Evolutionary conservation across 2,113 vertebrate genomes (phyloP).

Genomic region (Pseudopodoces humilis): DNA sequence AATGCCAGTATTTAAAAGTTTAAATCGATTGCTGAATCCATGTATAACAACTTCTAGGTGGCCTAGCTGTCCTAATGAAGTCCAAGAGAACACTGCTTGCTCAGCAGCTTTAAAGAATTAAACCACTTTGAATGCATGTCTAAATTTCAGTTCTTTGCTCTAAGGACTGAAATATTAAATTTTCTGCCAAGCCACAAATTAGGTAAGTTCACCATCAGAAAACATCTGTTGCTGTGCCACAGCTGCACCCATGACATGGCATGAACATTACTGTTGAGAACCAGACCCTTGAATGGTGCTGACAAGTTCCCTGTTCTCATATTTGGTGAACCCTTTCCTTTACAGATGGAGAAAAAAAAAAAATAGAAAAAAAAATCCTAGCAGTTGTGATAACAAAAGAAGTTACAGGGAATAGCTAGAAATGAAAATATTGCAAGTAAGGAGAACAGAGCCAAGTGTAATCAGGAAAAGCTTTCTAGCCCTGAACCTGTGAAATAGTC

Average conservation of each 20-base stretch:
- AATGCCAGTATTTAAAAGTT: neutral
- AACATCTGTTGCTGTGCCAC: neutral
- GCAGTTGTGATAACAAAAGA: neutral
- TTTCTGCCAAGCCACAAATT: conserved; percentile 24
- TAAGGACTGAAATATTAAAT: neutral
- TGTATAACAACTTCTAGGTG: neutral
- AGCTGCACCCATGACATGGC: neutral
- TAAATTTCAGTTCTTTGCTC: conserved; percentile 2
- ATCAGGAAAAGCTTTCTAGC: conserved; percentile 19
- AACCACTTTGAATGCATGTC: neutral
- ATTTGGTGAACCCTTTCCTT: neutral
- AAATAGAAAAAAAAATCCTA: neutral
- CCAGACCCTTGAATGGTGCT: neutral
- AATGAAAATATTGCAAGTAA: neutral
- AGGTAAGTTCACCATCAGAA: neutral
- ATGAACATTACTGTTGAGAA: neutral
- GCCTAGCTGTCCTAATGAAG: neutral
- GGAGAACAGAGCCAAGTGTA: neutral
- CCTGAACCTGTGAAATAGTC: conserved; percentile 23
- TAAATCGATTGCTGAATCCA: neutral
- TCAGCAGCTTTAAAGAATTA: conserved; percentile 2
- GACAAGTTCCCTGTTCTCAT: neutral
- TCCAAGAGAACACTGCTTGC: neutral
- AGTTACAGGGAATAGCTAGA: neutral
- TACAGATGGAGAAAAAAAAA: neutral